Evolutionary conservation across 2,888 invertebrate species (phyloP).

Genomic region (Brachyopa scutellaris): DNA sequence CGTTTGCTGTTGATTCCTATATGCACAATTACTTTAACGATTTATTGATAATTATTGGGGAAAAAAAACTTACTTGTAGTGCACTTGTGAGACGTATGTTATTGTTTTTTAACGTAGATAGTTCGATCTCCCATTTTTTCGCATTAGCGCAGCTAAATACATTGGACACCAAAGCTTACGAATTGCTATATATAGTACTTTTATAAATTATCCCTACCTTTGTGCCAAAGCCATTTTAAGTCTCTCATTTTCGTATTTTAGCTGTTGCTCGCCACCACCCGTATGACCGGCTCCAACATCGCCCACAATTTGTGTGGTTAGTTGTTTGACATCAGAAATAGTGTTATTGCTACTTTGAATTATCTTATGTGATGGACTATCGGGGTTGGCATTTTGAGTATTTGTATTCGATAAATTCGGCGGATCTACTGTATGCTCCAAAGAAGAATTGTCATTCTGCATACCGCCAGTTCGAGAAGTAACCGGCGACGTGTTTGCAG

Average conservation of each 20-base stretch:
- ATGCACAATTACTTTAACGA: not conserved
- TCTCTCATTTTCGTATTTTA: slow-evolving; percentile 98
- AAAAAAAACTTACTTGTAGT: slow-evolving; percentile 85
- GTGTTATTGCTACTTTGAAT: slow-evolving; percentile 72
- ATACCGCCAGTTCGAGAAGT: slow-evolving; percentile 86
- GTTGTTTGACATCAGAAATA: slow-evolving; percentile 42
- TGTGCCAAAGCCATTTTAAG: slow-evolving; percentile 97
- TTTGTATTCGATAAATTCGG: slow-evolving; percentile 83
- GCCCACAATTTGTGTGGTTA: slow-evolving; percentile 61
- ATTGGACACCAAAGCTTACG: not conserved
- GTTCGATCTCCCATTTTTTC: slow-evolving; percentile 99
- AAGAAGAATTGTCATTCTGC: slow-evolving; percentile 81
- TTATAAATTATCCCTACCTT: slow-evolving; percentile 90
- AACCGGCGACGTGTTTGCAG: slow-evolving; percentile 94
- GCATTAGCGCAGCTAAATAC: slow-evolving; percentile 94
- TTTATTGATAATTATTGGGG: not conserved
- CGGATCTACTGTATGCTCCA: slow-evolving; percentile 83
- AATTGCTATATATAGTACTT: slow-evolving; percentile 1
- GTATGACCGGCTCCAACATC: slow-evolving; percentile 76
- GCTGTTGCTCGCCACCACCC: slow-evolving; percentile 87
- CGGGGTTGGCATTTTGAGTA: slow-evolving; percentile 83
- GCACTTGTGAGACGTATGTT: slow-evolving; percentile 97
- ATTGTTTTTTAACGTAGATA: slow-evolving; percentile 97
- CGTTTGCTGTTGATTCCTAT: slow-evolving; percentile 95
- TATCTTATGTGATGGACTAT: slow-evolving; percentile 82